Conservation (phyloP, 2,888 invertebrate genomes). For the Hymenopus coronatus region DNA sequence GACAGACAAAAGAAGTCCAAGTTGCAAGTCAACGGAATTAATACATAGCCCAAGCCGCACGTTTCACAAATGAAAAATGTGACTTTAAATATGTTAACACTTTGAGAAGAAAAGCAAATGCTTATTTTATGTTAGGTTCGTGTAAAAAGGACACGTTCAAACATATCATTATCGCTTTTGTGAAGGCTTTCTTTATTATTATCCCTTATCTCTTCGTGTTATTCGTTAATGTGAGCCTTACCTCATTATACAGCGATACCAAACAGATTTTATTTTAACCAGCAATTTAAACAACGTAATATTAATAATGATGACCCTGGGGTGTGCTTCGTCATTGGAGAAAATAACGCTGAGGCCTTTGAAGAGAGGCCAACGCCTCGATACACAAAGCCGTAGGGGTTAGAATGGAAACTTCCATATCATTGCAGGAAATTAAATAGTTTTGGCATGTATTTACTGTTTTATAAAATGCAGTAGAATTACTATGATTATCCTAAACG, state of each 20-base stretch:
- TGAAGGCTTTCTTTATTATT: background rate
- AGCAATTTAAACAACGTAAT: conserved; percentile 11
- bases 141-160: background rate
- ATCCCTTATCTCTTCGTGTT: background rate
- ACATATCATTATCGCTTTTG: background rate
- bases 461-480: too few species aligned
- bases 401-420: background rate
- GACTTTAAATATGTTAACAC: background rate
- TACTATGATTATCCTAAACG: too few species aligned
- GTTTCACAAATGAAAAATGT: background rate
- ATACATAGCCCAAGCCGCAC: background rate
- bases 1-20: background rate
- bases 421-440: background rate
- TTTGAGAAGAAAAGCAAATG: background rate
- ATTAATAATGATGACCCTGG: background rate
- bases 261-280: conserved; percentile 22
- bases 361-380: background rate
- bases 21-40: conserved; percentile 13
- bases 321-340: background rate
- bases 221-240: background rate
- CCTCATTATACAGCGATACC: conserved; percentile 1
- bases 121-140: background rate
- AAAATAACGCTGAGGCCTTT: background rate
- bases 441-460: background rate
- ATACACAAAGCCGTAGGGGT: background rate